A percentile compares a stretch with the other conserved stretches of the same genome.
phyloP scores from a whole-genome alignment of 35 echinoderm and acorn worm genomes.

The Ophioderma brevispina region DNA sequence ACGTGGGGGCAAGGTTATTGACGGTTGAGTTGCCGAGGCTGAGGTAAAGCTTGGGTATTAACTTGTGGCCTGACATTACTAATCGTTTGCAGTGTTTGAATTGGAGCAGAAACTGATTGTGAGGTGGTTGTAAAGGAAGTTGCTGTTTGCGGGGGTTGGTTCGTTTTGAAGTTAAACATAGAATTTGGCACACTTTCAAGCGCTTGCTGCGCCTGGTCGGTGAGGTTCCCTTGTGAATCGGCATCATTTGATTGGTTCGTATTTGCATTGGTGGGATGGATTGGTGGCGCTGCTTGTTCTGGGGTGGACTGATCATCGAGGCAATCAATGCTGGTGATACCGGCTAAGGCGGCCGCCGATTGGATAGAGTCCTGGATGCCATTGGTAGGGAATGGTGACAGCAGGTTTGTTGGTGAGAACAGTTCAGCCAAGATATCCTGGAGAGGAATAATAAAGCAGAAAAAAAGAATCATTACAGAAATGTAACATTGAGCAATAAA shows the following conservation, averaged over 20 bases:
- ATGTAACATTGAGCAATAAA: no score
- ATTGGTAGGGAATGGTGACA: not conserved
- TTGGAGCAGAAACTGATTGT: not conserved
- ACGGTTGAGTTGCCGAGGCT: not conserved
- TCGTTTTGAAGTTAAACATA: no score
- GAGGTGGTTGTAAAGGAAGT: no score
- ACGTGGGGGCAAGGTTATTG: not conserved
- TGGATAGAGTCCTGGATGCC: not conserved
- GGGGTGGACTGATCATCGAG: not conserved
- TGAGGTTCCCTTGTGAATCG: not conserved
- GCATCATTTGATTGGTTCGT: not conserved
- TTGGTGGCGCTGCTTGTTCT: not conserved
- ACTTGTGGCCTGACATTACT: constrained; percentile 2
- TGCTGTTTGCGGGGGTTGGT: no score
- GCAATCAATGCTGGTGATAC: not conserved
- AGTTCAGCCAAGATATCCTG: not conserved
- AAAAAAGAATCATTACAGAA: no score
- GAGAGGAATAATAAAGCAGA: not conserved
- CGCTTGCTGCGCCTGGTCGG: not conserved
- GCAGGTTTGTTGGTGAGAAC: not conserved
- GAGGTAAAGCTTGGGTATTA: not conserved
- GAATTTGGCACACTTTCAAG: not conserved
- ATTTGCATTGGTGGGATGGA: not conserved
- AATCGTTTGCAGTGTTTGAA: not conserved
- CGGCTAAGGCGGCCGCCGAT: not conserved